Evolutionary conservation across 92 coral and sea anemone genomes (phyloP).

Genomic region (Virgularia gustaviana): DNA sequence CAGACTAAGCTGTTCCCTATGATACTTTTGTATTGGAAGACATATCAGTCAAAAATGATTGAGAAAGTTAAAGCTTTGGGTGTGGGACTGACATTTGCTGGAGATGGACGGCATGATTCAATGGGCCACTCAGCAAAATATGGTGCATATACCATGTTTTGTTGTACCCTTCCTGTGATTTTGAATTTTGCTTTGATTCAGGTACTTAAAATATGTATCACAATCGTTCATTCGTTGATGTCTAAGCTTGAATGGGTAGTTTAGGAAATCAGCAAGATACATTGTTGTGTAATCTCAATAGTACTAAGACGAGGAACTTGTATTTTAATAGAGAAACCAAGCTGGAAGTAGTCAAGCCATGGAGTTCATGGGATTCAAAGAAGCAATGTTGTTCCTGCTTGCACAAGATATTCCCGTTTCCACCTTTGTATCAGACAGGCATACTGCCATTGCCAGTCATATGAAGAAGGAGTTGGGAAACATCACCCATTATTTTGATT

Average conservation of each 20-base stretch:
- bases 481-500: background rate
- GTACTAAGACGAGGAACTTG: no score
- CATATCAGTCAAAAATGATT: no score
- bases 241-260: background rate
- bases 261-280: background rate
- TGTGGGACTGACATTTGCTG: background rate
- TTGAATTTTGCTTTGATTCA: constrained; percentile 16
- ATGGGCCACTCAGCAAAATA: no score
- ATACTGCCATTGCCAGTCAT: background rate
- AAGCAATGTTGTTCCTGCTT: background rate
- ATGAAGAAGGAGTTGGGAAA: background rate
- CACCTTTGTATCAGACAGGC: background rate
- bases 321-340: background rate
- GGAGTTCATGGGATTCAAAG: background rate
- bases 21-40: no score
- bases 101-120: constrained; percentile 11
- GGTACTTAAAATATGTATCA: background rate
- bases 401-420: background rate
- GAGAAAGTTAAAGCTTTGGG: no score
- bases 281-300: no score
- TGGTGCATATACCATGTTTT: no score
- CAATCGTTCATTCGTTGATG: background rate
- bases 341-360: no score
- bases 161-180: constrained; percentile 14
- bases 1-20: no score